Conservation (phyloP, 2,797 vertebrate genomes). For the Cheirogaleus major region DNA sequence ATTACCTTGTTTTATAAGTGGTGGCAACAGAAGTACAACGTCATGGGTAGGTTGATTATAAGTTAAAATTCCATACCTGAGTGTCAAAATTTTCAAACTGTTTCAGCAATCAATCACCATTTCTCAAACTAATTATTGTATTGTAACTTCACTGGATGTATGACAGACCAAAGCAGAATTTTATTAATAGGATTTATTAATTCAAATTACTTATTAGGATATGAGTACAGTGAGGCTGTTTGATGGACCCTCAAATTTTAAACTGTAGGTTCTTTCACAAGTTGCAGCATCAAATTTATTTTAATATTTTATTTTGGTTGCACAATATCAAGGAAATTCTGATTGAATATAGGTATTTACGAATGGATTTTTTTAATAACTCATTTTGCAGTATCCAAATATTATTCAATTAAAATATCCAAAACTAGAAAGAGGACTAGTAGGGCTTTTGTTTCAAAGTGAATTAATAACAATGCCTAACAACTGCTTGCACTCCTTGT, state of each 20-base stretch:
- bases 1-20: neutral
- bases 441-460: neutral
- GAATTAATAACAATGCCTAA: neutral
- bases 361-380: neutral
- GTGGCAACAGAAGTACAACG: neutral
- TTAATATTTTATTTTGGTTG: neutral
- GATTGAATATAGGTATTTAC: neutral
- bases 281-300: neutral
- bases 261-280: neutral
- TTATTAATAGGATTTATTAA: neutral
- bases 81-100: neutral
- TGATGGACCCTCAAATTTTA: neutral
- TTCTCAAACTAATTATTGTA: neutral
- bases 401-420: neutral
- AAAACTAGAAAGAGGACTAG: neutral
- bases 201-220: neutral
- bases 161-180: neutral
- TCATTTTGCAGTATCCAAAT: neutral
- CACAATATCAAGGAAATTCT: neutral
- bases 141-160: neutral
- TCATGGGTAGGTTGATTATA: too few relatives aligned
- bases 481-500: neutral
- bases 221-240: neutral
- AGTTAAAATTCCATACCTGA: neutral
- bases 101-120: neutral